Base-by-base conservation (phyloP, 2,888 invertebrate species). In the Scotopteryx bipunctaria region DNA sequence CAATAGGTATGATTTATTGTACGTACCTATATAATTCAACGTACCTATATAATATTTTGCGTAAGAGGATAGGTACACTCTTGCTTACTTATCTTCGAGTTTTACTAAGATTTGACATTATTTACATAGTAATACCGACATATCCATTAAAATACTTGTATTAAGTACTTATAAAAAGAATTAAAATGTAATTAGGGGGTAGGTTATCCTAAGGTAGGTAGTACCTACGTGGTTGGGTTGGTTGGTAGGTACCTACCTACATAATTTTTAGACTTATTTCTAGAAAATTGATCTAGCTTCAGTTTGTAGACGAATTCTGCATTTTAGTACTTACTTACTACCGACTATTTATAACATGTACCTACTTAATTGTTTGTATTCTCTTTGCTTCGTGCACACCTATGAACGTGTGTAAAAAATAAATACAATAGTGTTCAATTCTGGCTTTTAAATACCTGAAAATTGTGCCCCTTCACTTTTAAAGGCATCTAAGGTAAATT, bases 11-110 rank as follows among this genome's bases (percentile, higher is more conserved):
- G 27, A n/a, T 71, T 59, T 67, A 66, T 16, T 27, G n/a, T n/a
- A n/a, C n/a, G n/a, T n/a, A n/a, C n/a, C n/a, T n/a, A n/a, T n/a
- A n/a, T n/a, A n/a, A n/a, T n/a, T n/a, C n/a, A n/a, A n/a, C n/a
- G n/a, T n/a, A 82, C 85, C 73, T 79, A 81, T 83, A 84, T 83
- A 83, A 82, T 84, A 85, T 81, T 75, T 69, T 76, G 67, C 58
- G 60, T 54, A 66, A 54, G 43, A 44, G 54, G 6, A 11, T 47
- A 43, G n/a, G n/a, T 51, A 8, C 15, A 5, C n/a, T 16, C 29
- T 27, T 9, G 29, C 27, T 40, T 29, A 15, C 21, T 17, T 19
- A 35, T 32, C 32, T 16, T 15, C 11, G 11, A 17, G 17, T 9
- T 27, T 29, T 8, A 8, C 27, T 29, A 17, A 3, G 11, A 16